Evolutionary conservation across 2,888 invertebrate genomes (phyloP).

Genomic region (Oligia strigilis): DNA sequence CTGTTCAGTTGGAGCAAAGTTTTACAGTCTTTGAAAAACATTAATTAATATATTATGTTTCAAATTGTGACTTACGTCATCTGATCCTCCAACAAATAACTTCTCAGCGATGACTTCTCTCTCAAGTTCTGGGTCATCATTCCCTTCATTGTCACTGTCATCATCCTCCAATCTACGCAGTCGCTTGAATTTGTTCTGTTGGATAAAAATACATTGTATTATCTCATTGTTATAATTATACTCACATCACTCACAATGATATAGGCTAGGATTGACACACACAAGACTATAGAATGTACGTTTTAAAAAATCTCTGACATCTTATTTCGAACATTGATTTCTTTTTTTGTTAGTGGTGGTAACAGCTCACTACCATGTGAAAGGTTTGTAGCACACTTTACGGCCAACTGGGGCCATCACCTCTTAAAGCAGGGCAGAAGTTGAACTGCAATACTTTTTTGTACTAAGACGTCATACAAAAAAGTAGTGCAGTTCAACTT

Average conservation of each 20-base stretch:
- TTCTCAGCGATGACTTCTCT: conserved; percentile 97
- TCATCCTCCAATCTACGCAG: conserved; percentile 96
- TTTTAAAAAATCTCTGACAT: neutral
- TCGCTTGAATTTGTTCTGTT: conserved; percentile 96
- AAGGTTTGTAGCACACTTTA: neutral
- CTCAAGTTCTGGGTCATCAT: conserved; percentile 94
- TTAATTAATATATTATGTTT: neutral
- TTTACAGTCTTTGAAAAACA: neutral
- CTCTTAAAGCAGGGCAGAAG: too few relatives aligned
- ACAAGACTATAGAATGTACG: neutral
- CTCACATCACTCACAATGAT: neutral
- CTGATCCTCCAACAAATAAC: conserved; percentile 95
- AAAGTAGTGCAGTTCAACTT: too few relatives aligned
- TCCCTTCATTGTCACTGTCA: conserved; percentile 97
- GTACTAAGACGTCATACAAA: too few relatives aligned
- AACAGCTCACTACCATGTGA: neutral
- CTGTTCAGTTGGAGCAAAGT: too few relatives aligned
- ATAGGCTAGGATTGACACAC: neutral
- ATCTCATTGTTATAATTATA: neutral
- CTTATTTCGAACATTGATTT: neutral
- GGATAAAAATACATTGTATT: conserved; percentile 48
- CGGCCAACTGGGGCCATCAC: too few relatives aligned
- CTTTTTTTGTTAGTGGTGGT: neutral
- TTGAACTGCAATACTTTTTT: too few relatives aligned
- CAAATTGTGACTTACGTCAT: conserved; percentile 88